A percentile compares a stretch with the other conserved stretches of the same genome.
Evolutionary conservation across 2,888 invertebrate genomes (phyloP).

Genomic region (Seladonia tumulorum): DNA sequence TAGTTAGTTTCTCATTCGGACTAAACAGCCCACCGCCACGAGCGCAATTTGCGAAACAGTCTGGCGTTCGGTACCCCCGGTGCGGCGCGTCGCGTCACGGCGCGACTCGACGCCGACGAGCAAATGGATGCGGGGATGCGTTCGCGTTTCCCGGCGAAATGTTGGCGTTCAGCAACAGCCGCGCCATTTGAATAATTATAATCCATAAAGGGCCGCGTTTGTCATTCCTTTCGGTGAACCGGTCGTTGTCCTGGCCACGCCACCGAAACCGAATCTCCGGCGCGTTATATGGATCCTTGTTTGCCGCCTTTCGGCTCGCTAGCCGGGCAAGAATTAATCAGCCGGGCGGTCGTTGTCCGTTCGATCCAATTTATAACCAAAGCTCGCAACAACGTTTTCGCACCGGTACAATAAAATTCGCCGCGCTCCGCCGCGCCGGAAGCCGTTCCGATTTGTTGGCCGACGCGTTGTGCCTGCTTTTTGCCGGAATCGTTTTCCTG

Average conservation of each 20-base stretch:
- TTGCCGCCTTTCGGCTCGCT: slow-evolving; percentile 17
- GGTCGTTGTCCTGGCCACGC: slow-evolving; percentile 46
- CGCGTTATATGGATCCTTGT: neutral
- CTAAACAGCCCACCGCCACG: slow-evolving; percentile 30
- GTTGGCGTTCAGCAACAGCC: slow-evolving; percentile 52
- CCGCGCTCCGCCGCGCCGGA: neutral
- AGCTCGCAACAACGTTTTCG: neutral
- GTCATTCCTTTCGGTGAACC: slow-evolving; percentile 45
- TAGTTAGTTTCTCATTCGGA: slow-evolving; percentile 46
- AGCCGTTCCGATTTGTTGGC: neutral
- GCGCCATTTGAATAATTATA: slow-evolving; percentile 64
- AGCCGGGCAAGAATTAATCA: slow-evolving; percentile 39
- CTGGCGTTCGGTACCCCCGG: too few relatives aligned
- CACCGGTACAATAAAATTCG: neutral
- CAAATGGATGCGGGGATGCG: slow-evolving; percentile 31
- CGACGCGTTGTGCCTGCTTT: neutral
- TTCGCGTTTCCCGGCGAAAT: slow-evolving; percentile 41
- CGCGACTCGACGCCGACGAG: neutral
- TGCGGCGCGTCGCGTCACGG: neutral
- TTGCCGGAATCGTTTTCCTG: neutral
- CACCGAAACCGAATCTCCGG: slow-evolving; percentile 35
- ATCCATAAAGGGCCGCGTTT: slow-evolving; percentile 58
- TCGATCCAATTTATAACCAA: slow-evolving; percentile 14
- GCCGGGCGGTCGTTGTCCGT: slow-evolving; percentile 35
- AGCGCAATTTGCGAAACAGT: slow-evolving; percentile 17